phyloP scores from a whole-genome alignment of 2,797 vertebrate genomes.

The Pantherophis alleghaniensis region DNA sequence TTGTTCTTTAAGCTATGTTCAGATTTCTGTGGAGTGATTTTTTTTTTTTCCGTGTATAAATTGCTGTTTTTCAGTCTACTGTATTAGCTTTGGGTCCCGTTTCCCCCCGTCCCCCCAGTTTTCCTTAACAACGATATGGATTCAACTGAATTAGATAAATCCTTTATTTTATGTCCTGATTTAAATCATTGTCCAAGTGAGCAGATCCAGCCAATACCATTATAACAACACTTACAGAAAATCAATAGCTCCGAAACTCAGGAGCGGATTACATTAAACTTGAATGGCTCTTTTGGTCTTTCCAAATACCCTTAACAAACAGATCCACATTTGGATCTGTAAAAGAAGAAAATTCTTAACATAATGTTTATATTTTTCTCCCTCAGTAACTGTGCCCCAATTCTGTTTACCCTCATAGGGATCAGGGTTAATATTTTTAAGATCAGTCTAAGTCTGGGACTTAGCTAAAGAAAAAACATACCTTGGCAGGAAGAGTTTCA shows the following conservation, averaged over 20 bases:
- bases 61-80: slow-evolving; percentile 6
- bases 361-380: background rate
- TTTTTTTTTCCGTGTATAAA: slow-evolving; percentile 1
- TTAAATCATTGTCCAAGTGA: slow-evolving; percentile 44
- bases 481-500: background rate
- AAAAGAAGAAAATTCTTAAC: background rate
- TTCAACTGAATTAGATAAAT: slow-evolving; percentile 48
- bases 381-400: background rate
- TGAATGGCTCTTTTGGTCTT: background rate
- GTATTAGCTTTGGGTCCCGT: background rate
- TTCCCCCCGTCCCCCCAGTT: background rate
- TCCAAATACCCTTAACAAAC: background rate
- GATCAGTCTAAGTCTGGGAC: background rate
- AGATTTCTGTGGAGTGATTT: background rate
- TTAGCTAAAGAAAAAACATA: background rate
- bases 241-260: slow-evolving; percentile 5
- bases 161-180: slow-evolving; percentile 21
- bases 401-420: background rate
- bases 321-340: background rate
- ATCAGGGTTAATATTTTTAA: background rate
- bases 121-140: slow-evolving; percentile 42
- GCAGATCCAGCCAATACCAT: slow-evolving; percentile 44
- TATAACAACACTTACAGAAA: slow-evolving; percentile 47
- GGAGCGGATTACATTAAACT: background rate
- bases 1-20: background rate